Evolutionary conservation across 2,888 invertebrate species (phyloP), one percentile per base, ranked within the genome.

Genomic region (Synanthedon tipuliformis): DNA sequence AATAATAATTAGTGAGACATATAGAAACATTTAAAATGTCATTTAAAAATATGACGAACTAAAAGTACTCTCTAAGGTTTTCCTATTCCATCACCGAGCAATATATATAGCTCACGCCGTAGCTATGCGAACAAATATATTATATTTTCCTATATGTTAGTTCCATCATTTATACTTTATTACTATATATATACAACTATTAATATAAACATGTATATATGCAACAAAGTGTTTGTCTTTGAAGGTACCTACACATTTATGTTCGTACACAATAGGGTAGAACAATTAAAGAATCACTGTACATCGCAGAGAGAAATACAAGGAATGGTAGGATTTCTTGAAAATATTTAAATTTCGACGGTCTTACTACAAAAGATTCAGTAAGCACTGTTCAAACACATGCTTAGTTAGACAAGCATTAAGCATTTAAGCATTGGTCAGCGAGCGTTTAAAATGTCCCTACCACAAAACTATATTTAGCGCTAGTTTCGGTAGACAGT

Each of bases 121-220:
- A 81, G 78, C 78, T 84, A 83, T 78, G 78, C 76, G 78, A 74
- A 78, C 78, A 82, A 81, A 85, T 84, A 83, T 85, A 85, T 85
- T 81, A 87, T 86, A 87, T 86, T 84, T 86, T 84, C 78, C 79
- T 85, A 84, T 86, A 86, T 83, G 82, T 81, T 77, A 79, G 79
- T 84, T 85, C 78, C 84, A 87, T 87, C 86, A 86, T 86, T 86
- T 87, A 85, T 87, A 84, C 85, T 87, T 87, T 85, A 86, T 85
- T 82, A 79, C 82, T 82, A 79, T 84, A 83, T 78, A 67, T 65
- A 64, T 65, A 75, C 69, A 78, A 79, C 81, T 82, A 83, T 79
- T 77, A 75, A 80, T 34, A 34, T 34, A 34, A 10, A 34, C 34
- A 34, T 34, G 10, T 81, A 80, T 80, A 80, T 65, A 71, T 59